These are phyloP conservation scores for Prionailurus viverrinus DNA, from an alignment of 2,113 vertebrate genomes.

Conservation along the genomic window DNA sequence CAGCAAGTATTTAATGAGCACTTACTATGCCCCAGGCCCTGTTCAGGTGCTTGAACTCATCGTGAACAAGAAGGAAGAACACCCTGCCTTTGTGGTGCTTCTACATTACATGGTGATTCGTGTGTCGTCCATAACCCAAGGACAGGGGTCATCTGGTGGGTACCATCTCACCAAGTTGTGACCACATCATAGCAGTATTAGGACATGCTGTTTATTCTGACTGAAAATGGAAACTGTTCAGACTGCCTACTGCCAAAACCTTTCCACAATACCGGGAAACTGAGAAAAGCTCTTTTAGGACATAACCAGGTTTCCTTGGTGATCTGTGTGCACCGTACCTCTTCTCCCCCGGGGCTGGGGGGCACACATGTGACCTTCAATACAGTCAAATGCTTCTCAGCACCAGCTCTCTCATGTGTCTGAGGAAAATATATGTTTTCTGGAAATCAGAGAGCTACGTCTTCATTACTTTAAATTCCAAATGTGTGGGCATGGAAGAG, in stretches of 20 bases:
- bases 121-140: neutral
- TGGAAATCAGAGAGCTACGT: conserved; percentile 56
- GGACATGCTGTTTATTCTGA: neutral
- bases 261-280: neutral
- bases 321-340: neutral
- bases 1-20: neutral
- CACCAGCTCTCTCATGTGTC: neutral
- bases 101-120: accelerated
- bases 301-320: neutral
- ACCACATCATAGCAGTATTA: neutral
- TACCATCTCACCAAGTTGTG: neutral
- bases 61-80: neutral
- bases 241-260: neutral
- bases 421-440: neutral
- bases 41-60: neutral
- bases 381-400: neutral
- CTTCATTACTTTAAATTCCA: conserved; percentile 68
- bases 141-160: neutral
- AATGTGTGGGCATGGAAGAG: conserved; percentile 54
- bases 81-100: neutral
- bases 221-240: neutral
- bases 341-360: neutral
- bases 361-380: neutral
- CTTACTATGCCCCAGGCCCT: neutral
- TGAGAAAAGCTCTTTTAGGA: neutral